Base-by-base conservation (phyloP, 2,797 vertebrate species). In the Malacoraja senta region DNA sequence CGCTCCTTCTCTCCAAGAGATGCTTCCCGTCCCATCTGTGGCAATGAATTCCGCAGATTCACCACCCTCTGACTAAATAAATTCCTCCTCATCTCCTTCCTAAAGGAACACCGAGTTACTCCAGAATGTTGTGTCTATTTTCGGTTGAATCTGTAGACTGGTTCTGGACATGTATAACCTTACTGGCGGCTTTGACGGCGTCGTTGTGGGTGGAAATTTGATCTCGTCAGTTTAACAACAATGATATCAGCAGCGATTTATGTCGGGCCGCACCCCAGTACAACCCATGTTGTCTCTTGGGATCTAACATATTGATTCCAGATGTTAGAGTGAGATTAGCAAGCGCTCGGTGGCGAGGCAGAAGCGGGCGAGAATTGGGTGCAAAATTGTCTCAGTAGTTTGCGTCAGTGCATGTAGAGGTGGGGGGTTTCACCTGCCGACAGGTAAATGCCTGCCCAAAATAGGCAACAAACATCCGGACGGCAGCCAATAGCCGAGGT, bases 401-500 rank as follows among this genome's bases (percentile, higher is more conserved):
- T 21, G 9, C 58, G 83, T 0, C 83, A 21, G 15, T n/a, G 7
- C 13, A 7, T 6, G 61, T 29, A n/a, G 61, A 63, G 32, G 63
- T 21, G 84, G 63, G 83, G 21, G 81, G 3, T 13, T 10, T 84
- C 15, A 86, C 83, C 83, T 65, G 83, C 8, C 81, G 53, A 26
- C 83, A 86, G 83, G 53, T 61, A 58, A 2, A 44, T 12, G 12
- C 29, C 63, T 65, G 65, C 32, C 90, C 90, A 72, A 91, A 91
- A 74, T 91, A 74, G 90, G 90, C 44, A 12, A 44, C 68, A 15
- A 91, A 29, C 90, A 74, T 72, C 90, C 65, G 81, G 65, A 8
- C 26, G 7, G 13, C 68, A 74, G n/a, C 80, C 81, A 88, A 84
- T 61, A 3, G 35, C 88, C 35, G 74, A 0, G 0, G 1, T 26